phyloP scores from a whole-genome alignment of 1,140 invertebrate species.

The Hypsibius dujardini region DNA sequence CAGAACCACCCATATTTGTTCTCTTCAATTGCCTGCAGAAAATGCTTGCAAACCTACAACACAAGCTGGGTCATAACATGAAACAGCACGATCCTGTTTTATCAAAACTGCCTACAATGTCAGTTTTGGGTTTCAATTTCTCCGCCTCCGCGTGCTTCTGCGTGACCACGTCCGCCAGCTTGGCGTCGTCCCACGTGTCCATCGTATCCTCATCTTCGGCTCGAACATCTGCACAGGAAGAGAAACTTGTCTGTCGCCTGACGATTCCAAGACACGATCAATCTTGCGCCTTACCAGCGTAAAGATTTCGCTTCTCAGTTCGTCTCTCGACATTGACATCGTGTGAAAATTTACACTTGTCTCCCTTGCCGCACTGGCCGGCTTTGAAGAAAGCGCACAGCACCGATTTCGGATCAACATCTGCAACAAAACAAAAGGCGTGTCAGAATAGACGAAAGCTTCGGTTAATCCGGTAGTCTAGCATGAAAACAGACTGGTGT shows the following conservation, averaged over 20 bases:
- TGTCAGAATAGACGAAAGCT: background rate
- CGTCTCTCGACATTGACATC: constrained; percentile 83
- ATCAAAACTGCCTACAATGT: constrained; percentile 45
- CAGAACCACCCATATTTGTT: constrained; percentile 99
- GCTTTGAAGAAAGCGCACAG: constrained; percentile 97
- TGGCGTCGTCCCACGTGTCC: constrained; percentile 90
- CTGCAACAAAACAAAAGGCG: constrained; percentile 37
- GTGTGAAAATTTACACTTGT: constrained; percentile 96
- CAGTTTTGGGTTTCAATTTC: constrained; percentile 50
- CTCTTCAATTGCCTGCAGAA: constrained; percentile 91
- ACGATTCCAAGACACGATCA: constrained; percentile 33
- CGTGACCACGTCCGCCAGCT: constrained; percentile 81
- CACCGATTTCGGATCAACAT: constrained; percentile 93
- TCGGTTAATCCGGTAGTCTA: background rate
- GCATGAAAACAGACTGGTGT: background rate
- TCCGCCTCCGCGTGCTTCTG: constrained; percentile 68
- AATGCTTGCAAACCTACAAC: constrained; percentile 85
- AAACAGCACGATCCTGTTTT: constrained; percentile 22
- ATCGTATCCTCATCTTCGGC: constrained; percentile 44
- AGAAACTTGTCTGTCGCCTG: constrained; percentile 32
- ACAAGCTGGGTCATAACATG: constrained; percentile 18
- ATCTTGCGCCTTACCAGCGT: constrained; percentile 69
- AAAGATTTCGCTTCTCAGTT: constrained; percentile 82
- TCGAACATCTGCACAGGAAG: constrained; percentile 19
- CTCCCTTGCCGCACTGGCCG: constrained; percentile 84